Base-by-base conservation (phyloP, 1,140 invertebrate genomes). In the Aphelenchoides fujianensis region DNA sequence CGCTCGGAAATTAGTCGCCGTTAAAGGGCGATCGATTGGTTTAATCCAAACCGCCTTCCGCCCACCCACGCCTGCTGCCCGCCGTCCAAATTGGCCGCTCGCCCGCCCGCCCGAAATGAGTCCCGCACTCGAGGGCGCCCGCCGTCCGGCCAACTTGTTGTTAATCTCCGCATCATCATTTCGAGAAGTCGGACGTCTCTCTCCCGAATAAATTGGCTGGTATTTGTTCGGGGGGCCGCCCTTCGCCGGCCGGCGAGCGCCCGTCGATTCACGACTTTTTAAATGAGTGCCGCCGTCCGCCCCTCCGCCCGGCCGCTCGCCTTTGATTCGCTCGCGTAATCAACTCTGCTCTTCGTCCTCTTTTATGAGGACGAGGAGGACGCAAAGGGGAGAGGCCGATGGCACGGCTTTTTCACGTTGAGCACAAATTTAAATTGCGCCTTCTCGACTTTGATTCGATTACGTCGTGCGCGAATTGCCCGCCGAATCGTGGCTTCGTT, bases 121-220 rank as follows among this genome's bases (percentile, higher is more conserved):
- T 23, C 23, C 12, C 23, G 41, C 41, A 48, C 41, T 48, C 41
- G 23, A 48, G 12, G 12, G 41, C 41, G n/a, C n/a, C n/a, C n/a
- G 12, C 23, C 41, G 41, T 48, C 41, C 23, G 41, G 12, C 41
- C 41, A 48, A 59, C 19, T 59, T 59, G 5, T n/a, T n/a, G n/a
- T 59, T 59, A 59, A 59, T 59, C 55, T 59, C 55, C 55, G 55
- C 55, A 59, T 59, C 55, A 59, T 59, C 55, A 59, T 59, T 19
- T 59, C 19, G 19, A 7, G 7, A 7, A 19, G 55, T 59, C 55
- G 55, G 55, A 59, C 55, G 55, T 5, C 5, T 16, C 55, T 5
- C 23, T 59, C 19, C 5, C 12, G 23, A 59, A 59, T 19, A 59
- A 59, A 59, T 59, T 59, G 55, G 5, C 55, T 59, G 5, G 55